Percentiles rank a stretch among this genome's conserved stretches.
phyloP scores from a whole-genome alignment of 2,888 invertebrate genomes.

The Odontomyia ornata region DNA sequence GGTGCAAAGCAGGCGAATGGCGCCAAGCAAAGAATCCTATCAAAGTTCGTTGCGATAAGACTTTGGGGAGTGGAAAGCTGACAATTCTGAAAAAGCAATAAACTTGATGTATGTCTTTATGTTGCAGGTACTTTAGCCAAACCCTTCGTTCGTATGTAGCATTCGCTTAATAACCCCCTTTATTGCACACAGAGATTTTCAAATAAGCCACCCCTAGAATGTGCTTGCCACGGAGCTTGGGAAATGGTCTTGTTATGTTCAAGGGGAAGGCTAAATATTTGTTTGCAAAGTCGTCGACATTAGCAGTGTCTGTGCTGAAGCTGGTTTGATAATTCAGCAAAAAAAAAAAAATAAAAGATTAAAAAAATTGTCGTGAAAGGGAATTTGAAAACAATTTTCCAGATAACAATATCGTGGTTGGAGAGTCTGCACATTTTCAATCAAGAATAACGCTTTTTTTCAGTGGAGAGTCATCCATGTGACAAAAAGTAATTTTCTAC shows the following conservation, averaged over 20 bases:
- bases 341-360: neutral
- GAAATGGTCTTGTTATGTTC: neutral
- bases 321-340: neutral
- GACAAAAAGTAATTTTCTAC: too few relatives aligned
- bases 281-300: conserved; percentile 11
- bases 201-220: neutral
- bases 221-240: neutral
- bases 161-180: neutral
- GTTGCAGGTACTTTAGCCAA: conserved; percentile 37
- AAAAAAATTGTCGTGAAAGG: neutral
- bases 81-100: conserved; percentile 27
- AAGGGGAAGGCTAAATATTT: conserved; percentile 24
- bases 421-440: too few relatives aligned
- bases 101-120: conserved; percentile 40
- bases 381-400: neutral
- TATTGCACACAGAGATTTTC: conserved; percentile 10
- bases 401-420: neutral
- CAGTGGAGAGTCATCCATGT: too few relatives aligned
- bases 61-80: neutral
- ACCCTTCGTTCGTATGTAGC: neutral
- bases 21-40: conserved; percentile 3
- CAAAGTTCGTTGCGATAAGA: conserved; percentile 15
- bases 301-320: neutral
- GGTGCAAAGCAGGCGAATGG: neutral
- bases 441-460: too few relatives aligned